Evolutionary conservation across 2,888 invertebrate species (phyloP), one percentile per base, ranked within the genome.

Genomic region (Andrena bucephala): DNA sequence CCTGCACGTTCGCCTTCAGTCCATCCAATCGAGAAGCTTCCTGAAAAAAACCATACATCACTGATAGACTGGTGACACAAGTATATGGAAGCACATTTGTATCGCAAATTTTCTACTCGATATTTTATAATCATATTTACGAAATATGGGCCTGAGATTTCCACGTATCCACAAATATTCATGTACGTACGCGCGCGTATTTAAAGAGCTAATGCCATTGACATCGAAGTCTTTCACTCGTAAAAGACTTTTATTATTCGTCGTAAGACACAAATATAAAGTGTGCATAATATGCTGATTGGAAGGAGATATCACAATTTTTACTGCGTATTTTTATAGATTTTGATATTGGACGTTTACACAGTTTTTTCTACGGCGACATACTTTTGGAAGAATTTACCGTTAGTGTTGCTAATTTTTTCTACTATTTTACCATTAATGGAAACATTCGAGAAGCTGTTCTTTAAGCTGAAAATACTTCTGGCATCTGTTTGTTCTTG

Each of bases 321-420:
- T 76, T 68, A 66, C 62, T 77, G 60, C 69, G 72, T 87, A 88
- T 88, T 87, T 87, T 86, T 88, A 81, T 83, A 88, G 68, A 85
- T 86, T 88, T 88, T 84, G 74, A 87, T 84, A 86, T 79, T 42
- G 74, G 69, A 59, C 31, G 27, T 84, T 84, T 84, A 80, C 59
- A 76, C n/a, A 8, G 71, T 48, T n/a, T 87, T 87, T 67, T 67
- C 72, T 75, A 54, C 69, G 70, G 31, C 67, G 57, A 80, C 65
- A 36, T 16, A 70, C 73, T 81, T 85, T 84, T 85, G 60, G 80
- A 84, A 13, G 50, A 74, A 73, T 75, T 81, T 76, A 77, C 78
- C 66, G 60, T 72, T 77, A 73, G 36, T 72, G 74, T 73, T 83
- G 48, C 54, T 80, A 75, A 77, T 71, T 20, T 77, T 70, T 73